phyloP scores from a whole-genome alignment of 2,113 vertebrate genomes.

The Dolichallabes microphthalmus region DNA sequence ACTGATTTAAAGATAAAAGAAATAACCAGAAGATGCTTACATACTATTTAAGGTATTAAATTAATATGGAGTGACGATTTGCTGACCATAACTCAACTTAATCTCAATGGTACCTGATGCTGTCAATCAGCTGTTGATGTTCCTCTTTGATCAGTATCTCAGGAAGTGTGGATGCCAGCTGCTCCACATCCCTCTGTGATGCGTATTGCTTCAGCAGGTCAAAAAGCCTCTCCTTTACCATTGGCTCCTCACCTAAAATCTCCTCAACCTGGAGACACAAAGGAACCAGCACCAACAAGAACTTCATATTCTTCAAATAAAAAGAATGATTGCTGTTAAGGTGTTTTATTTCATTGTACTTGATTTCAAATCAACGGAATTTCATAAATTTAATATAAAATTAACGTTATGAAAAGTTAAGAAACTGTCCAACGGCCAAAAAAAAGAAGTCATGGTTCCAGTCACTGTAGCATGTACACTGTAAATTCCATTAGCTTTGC shows the following conservation, averaged over 20 bases:
- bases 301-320: neutral
- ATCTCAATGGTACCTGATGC: slow-evolving; percentile 81
- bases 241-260: slow-evolving; percentile 80
- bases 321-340: neutral
- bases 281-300: slow-evolving; percentile 3
- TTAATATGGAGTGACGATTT: too few species aligned
- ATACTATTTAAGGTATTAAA: neutral
- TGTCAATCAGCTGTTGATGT: slow-evolving; percentile 86
- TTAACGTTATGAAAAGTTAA: neutral
- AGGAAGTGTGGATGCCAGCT: slow-evolving; percentile 80
- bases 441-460: neutral
- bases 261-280: slow-evolving; percentile 80
- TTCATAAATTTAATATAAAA: neutral
- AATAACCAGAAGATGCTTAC: neutral
- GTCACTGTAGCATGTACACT: neutral
- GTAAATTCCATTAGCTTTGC: too few species aligned
- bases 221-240: slow-evolving; percentile 87
- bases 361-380: neutral
- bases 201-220: slow-evolving; percentile 87
- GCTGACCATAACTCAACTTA: neutral
- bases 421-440: neutral
- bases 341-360: neutral
- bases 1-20: neutral
- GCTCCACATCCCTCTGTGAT: slow-evolving; percentile 82
- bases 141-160: slow-evolving; percentile 80